phyloP scores from a whole-genome alignment of 2,888 invertebrate species.

The Carcina quercana region DNA sequence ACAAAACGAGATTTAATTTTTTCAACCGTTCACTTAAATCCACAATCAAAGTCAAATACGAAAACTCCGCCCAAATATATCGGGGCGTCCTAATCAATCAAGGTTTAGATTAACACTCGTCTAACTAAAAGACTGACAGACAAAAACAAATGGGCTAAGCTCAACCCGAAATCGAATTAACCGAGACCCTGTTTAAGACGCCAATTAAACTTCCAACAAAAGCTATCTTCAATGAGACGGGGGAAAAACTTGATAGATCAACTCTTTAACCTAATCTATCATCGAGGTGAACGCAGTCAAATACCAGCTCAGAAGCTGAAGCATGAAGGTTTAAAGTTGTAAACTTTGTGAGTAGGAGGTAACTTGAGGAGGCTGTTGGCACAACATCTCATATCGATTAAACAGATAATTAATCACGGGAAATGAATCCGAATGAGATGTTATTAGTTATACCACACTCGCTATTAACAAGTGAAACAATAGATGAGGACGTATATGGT shows the following conservation, averaged over 20 bases:
- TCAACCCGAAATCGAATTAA: constrained; percentile 66
- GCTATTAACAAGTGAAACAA: constrained; percentile 73
- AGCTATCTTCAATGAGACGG: constrained; percentile 68
- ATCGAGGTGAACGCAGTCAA: constrained; percentile 27
- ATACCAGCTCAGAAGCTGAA: rapidly evolving
- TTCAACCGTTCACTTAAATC: constrained; percentile 29
- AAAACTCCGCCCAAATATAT: constrained; percentile 42
- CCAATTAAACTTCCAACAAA: constrained; percentile 72
- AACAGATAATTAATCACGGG: constrained; percentile 75
- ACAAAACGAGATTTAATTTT: too few relatives aligned
- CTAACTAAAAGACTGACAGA: constrained; percentile 41
- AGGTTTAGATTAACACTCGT: constrained; percentile 62
- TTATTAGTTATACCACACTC: constrained; percentile 72
- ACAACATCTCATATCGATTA: constrained; percentile 75
- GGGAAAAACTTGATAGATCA: constrained; percentile 70
- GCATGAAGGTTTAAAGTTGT: constrained; percentile 23
- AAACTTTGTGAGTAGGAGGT: constrained; percentile 19
- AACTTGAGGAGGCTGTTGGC: constrained; percentile 68
- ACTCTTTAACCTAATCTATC: constrained; percentile 69
- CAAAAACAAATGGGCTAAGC: constrained; percentile 62
- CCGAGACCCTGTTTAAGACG: constrained; percentile 64
- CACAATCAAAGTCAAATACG: constrained; percentile 32
- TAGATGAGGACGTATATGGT: constrained; percentile 42
- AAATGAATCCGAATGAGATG: constrained; percentile 74
- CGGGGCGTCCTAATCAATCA: constrained; percentile 65